phyloP scores from a whole-genome alignment of 2,113 vertebrate genomes.

The Anarrhichthys ocellatus region DNA sequence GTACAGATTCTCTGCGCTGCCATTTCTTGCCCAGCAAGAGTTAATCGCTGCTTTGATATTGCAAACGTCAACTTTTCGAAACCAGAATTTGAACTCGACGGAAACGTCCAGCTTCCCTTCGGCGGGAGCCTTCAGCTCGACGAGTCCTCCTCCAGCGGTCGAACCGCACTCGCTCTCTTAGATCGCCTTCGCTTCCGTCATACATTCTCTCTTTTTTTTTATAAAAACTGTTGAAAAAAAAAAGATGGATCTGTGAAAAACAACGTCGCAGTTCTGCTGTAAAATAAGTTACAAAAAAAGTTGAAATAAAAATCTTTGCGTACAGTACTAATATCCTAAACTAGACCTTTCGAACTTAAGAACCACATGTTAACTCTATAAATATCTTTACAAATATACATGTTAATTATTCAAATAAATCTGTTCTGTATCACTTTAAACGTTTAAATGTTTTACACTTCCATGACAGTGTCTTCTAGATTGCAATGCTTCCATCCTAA shows the following conservation, averaged over 20 bases:
- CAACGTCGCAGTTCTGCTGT: slow-evolving; percentile 85
- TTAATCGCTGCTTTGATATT: slow-evolving; percentile 79
- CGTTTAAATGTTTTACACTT: slow-evolving; percentile 84
- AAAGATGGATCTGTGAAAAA: slow-evolving; percentile 77
- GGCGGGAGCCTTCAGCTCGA: slow-evolving; percentile 2
- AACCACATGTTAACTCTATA: slow-evolving; percentile 93
- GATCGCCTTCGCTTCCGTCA: slow-evolving; percentile 68
- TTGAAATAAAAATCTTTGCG: slow-evolving; percentile 81
- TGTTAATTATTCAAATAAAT: slow-evolving; percentile 89
- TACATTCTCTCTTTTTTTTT: slow-evolving; percentile 83
- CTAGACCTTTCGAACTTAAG: slow-evolving; percentile 84
- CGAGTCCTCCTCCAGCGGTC: slow-evolving; percentile 11
- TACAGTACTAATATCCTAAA: slow-evolving; percentile 87
- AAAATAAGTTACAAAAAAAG: slow-evolving; percentile 92
- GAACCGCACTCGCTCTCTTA: slow-evolving; percentile 47
- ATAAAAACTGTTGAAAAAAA: slow-evolving; percentile 42
- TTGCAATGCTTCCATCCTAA: slow-evolving; percentile 83
- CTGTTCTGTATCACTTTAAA: slow-evolving; percentile 86
- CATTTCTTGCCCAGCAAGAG: slow-evolving; percentile 78
- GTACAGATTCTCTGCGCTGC: slow-evolving; percentile 32
- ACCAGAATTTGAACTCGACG: slow-evolving; percentile 72
- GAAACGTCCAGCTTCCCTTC: slow-evolving; percentile 10
- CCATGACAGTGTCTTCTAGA: slow-evolving; percentile 88
- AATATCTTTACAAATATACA: slow-evolving; percentile 99
- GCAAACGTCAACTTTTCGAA: slow-evolving; percentile 79